These are phyloP conservation scores for Polydrusus tereticollis DNA, from an alignment of 2,888 invertebrate genomes.

Conservation along the genomic window DNA sequence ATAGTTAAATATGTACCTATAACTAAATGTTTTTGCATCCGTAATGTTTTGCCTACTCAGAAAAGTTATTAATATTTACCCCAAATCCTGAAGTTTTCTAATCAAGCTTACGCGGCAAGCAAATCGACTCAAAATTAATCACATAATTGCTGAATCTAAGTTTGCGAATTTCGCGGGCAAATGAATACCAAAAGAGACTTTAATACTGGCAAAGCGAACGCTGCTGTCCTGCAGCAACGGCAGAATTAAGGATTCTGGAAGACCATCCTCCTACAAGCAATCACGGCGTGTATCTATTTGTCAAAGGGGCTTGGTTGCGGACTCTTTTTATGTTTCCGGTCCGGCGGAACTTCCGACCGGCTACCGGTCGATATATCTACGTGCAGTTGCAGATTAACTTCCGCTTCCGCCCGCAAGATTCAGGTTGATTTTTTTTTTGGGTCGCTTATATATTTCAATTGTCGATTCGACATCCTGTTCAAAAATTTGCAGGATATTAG, in stretches of 20 bases:
- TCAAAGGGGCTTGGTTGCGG: slow-evolving; percentile 59
- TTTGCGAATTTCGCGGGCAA: slow-evolving; percentile 20
- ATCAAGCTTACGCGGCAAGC: neutral
- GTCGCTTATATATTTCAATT: slow-evolving; percentile 12
- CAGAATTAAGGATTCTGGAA: slow-evolving; percentile 33
- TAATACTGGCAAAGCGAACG: slow-evolving; percentile 19
- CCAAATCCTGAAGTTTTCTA: too few species aligned
- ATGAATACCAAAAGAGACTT: slow-evolving; percentile 18
- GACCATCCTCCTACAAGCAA: slow-evolving; percentile 28
- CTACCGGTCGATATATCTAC: slow-evolving; percentile 67
- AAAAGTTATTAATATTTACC: too few species aligned
- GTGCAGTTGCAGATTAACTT: slow-evolving; percentile 69
- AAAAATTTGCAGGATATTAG: too few species aligned
- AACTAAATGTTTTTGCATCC: too few species aligned
- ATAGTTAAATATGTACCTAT: too few species aligned
- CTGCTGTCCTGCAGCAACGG: slow-evolving; percentile 16
- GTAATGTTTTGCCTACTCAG: too few species aligned
- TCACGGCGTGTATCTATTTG: slow-evolving; percentile 39
- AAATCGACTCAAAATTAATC: slow-evolving; percentile 12
- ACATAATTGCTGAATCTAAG: slow-evolving; percentile 3
- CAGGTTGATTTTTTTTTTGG: slow-evolving; percentile 59
- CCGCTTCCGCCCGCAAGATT: slow-evolving; percentile 63
- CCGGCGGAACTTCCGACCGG: slow-evolving; percentile 68
- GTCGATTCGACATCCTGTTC: too few species aligned
- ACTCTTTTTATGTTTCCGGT: slow-evolving; percentile 69